Percentiles rank a stretch among this genome's conserved stretches.
Conservation (phyloP, 2,113 vertebrate genomes). For the Pseudorectes ferrugineus region DNA sequence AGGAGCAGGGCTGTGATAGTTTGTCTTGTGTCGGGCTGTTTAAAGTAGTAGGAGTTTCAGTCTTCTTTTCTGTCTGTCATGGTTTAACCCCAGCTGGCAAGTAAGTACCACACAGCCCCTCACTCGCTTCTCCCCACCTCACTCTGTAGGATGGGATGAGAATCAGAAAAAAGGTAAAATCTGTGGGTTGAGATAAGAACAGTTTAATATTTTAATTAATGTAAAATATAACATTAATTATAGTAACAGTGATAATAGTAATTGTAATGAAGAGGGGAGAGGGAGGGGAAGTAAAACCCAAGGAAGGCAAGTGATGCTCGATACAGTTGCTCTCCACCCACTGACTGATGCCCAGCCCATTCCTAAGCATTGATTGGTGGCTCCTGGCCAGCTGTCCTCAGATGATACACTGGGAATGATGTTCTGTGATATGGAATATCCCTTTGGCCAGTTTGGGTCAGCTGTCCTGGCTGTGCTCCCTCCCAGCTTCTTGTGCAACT, state of each 20-base stretch:
- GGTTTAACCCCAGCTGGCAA: neutral
- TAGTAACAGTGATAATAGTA: neutral
- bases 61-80: neutral
- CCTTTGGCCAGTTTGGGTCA: neutral
- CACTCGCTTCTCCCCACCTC: neutral
- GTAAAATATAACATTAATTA: neutral
- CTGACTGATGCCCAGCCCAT: neutral
- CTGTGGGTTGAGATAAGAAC: neutral
- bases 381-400: neutral
- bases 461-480: neutral
- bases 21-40: fast-evolving
- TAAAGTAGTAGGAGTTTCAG: neutral
- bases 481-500: neutral
- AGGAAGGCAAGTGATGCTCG: neutral
- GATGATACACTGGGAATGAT: neutral
- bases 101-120: neutral
- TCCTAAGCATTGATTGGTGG: neutral
- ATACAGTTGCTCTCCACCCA: neutral
- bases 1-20: neutral
- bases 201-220: neutral
- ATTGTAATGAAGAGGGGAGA: neutral
- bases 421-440: neutral
- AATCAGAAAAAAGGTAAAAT: neutral
- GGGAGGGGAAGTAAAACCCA: neutral
- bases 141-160: neutral